phyloP scores from a whole-genome alignment of 2,888 invertebrate species.

The Acleris sparsana region DNA sequence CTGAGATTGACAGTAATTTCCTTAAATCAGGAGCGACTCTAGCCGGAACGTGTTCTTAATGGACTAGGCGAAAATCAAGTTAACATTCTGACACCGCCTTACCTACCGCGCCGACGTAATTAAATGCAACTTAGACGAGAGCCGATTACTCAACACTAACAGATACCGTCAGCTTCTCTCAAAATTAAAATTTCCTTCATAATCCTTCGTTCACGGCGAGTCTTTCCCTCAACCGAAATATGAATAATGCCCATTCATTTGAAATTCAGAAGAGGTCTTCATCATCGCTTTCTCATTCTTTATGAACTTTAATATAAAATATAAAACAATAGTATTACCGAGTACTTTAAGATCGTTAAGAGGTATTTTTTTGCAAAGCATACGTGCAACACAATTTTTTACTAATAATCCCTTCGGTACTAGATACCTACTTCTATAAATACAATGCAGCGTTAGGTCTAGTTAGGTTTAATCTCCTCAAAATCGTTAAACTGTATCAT shows the following conservation, averaged over 20 bases:
- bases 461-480: no score
- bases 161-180: slow-evolving; percentile 47
- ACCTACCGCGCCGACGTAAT: slow-evolving; percentile 44
- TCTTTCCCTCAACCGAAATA: slow-evolving; percentile 58
- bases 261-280: slow-evolving; percentile 63
- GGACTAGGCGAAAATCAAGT: slow-evolving; percentile 46
- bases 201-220: slow-evolving; percentile 50
- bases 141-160: slow-evolving; percentile 39
- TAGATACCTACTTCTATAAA: no score
- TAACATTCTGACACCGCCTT: slow-evolving; percentile 43
- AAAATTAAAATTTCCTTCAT: slow-evolving; percentile 48
- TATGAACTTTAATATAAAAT: slow-evolving; percentile 46
- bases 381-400: no score
- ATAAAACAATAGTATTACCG: slow-evolving; percentile 32
- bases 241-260: slow-evolving; percentile 66
- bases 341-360: background rate
- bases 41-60: slow-evolving; percentile 33
- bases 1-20: slow-evolving; percentile 34
- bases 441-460: no score
- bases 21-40: slow-evolving; percentile 30
- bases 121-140: slow-evolving; percentile 45
- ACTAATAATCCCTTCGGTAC: no score
- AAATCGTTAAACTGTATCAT: no score
- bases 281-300: slow-evolving; percentile 59
- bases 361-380: background rate